Base-by-base conservation (phyloP, 2,113 vertebrate genomes). In the Catharus fuscescens region DNA sequence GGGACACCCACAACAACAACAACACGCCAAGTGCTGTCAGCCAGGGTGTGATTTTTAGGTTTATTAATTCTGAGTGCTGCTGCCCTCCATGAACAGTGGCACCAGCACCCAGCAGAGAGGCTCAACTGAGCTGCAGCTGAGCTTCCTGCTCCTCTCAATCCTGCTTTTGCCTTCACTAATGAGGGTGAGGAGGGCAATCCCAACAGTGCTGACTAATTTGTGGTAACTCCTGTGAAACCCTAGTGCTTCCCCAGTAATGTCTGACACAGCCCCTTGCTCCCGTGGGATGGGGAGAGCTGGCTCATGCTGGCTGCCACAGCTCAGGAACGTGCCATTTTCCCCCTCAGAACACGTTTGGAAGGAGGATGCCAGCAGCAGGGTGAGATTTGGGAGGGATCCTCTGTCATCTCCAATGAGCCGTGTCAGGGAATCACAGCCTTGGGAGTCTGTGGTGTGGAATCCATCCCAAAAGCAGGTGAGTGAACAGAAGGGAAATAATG, bases 141-240 rank as follows among this genome's bases (percentile, higher is more conserved):
- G 88, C 71, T 77, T 61, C 82, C 79, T 47, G 56, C 86, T 70
- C 69, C 79, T 64, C 83, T 60, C 66, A 12, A 0, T 18, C 44
- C 32, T 64, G 69, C 80, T 74, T 73, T 59, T 83, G 88, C 92
- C 74, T 83, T 14, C 64, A 4, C 85, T 83, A 93, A 90, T 29
- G 86, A 96, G 91, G 72, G 72, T 42, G 73, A 95, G 77, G 52
- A 86, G 80, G 83, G 88, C 82, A 80, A 38, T 28, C 60, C 52
- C 20, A 83, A 38, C 9, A 1, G 10, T 5, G 76, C 48, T n/a
- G 86, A 65, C 56, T 88, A 50, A 91, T 80, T 52, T 47, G 56
- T 54, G 91, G 8, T 9, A 78, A 74, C 67, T 44, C 64, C 67
- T 5, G 66, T 8, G 12, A 82, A 72, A 66, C 31, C 42, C 24